Percentiles rank a stretch among this genome's conserved stretches.
Evolutionary conservation across 2,797 vertebrate genomes (phyloP).

Genomic region (Lepidocolaptes lacrymiger): DNA sequence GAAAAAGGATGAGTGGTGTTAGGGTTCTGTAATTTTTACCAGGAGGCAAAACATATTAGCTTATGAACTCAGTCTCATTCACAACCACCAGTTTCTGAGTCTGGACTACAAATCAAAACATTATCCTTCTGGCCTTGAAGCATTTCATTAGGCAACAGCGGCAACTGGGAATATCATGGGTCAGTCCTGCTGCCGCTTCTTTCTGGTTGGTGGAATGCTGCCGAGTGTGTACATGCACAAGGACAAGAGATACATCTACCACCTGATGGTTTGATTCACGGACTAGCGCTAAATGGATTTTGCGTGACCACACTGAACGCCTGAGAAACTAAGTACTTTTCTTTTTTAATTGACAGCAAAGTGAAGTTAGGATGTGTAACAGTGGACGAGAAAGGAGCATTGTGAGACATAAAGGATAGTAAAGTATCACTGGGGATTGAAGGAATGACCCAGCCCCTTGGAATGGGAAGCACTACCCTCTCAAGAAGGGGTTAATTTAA

Average conservation of each 20-base stretch:
- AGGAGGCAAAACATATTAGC: not conserved
- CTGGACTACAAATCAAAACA: not conserved
- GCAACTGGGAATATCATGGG: not conserved
- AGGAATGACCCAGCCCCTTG: not conserved
- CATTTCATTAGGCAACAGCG: not conserved
- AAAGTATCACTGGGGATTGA: not conserved
- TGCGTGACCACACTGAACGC: not conserved
- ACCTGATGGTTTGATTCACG: rapidly evolving
- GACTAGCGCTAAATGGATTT: not conserved
- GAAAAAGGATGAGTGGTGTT: not conserved
- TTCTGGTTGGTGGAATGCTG: not conserved
- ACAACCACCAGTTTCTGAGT: not conserved
- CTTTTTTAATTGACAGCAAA: not conserved
- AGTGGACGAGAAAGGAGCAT: not conserved
- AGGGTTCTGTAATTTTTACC: not conserved
- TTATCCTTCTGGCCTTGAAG: not conserved
- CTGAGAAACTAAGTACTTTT: not conserved
- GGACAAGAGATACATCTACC: not conserved
- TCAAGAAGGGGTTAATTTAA: not conserved
- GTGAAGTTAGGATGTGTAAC: not conserved
- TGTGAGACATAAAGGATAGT: not conserved
- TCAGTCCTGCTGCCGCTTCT: not conserved
- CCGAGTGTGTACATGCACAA: rapidly evolving
- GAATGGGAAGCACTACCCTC: not conserved
- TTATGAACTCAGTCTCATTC: not conserved